Conservation (phyloP, 2,888 invertebrate genomes). For the Amiota communis region DNA sequence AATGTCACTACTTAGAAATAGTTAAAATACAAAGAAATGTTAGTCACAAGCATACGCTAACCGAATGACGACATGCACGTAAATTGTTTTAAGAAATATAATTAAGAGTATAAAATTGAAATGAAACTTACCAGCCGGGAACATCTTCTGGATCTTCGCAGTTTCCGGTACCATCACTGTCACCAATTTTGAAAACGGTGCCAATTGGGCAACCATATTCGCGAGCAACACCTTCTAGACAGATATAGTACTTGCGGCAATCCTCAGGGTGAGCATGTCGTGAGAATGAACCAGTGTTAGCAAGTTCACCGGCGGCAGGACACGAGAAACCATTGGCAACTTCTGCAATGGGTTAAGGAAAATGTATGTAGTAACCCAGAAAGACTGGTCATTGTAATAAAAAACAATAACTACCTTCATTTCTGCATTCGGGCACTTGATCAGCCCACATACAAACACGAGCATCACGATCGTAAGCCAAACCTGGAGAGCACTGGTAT, state of each 20-base stretch:
- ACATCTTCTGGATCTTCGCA: constrained; percentile 97
- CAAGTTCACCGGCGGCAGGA: constrained; percentile 85
- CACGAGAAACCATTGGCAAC: constrained; percentile 92
- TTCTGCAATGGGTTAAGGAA: constrained; percentile 76
- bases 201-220: constrained; percentile 97
- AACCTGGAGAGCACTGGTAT: constrained; percentile 95
- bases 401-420: constrained; percentile 79
- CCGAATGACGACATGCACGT: not conserved
- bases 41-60: constrained; percentile 16
- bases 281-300: constrained; percentile 91
- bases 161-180: constrained; percentile 90
- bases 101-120: not conserved
- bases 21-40: not conserved
- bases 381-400: no score
- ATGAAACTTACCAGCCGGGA: constrained; percentile 89
- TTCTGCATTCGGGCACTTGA: constrained; percentile 92
- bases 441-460: constrained; percentile 98
- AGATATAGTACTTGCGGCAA: constrained; percentile 96
- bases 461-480: constrained; percentile 94
- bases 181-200: constrained; percentile 95
- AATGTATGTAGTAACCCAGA: no score
- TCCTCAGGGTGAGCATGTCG: constrained; percentile 95
- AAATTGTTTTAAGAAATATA: not conserved
- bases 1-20: not conserved
- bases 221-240: constrained; percentile 90